Evolutionary conservation across 2,888 invertebrate species (phyloP).

Genomic region (Drosophila prolongata): DNA sequence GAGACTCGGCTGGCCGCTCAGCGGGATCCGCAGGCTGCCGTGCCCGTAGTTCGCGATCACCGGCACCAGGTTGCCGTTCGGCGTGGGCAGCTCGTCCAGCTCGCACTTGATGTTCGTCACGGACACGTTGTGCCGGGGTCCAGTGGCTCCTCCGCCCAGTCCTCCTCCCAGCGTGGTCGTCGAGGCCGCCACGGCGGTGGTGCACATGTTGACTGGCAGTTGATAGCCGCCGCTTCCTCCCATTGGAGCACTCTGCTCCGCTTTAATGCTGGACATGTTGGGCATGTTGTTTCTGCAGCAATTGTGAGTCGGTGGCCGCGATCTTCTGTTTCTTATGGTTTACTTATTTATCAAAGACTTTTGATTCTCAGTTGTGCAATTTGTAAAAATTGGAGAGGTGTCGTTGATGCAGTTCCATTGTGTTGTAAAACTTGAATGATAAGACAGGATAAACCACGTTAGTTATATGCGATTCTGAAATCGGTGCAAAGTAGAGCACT

Average conservation of each 20-base stretch:
- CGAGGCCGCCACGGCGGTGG: conserved; percentile 26
- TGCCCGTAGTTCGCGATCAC: conserved; percentile 79
- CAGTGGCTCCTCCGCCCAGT: conserved; percentile 24
- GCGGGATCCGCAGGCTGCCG: conserved; percentile 61
- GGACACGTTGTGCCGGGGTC: conserved; percentile 87
- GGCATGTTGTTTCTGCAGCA: conserved; percentile 35
- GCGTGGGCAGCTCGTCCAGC: conserved; percentile 74
- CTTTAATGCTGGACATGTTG: conserved; percentile 64
- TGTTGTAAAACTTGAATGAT: conserved; percentile 66
- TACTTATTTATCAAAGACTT: conserved; percentile 15
- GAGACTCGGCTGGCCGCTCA: conserved; percentile 64
- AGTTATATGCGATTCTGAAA: no score
- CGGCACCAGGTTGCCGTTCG: conserved; percentile 80
- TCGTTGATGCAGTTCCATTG: conserved; percentile 81
- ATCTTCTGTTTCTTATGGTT: conserved; percentile 7
- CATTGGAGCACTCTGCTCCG: conserved; percentile 59
- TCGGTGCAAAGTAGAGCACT: no score
- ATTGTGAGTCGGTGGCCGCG: neutral
- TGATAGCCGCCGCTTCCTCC: conserved; percentile 56
- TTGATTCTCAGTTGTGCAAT: conserved; percentile 62
- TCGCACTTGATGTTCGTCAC: conserved; percentile 91
- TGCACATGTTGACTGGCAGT: conserved; percentile 72
- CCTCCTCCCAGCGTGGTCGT: conserved; percentile 19
- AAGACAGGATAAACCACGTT: no score
- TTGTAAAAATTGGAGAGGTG: conserved; percentile 82